These are phyloP conservation scores for Synanthedon andrenaeformis DNA, from an alignment of 2,888 invertebrate species.

Conservation along the genomic window DNA sequence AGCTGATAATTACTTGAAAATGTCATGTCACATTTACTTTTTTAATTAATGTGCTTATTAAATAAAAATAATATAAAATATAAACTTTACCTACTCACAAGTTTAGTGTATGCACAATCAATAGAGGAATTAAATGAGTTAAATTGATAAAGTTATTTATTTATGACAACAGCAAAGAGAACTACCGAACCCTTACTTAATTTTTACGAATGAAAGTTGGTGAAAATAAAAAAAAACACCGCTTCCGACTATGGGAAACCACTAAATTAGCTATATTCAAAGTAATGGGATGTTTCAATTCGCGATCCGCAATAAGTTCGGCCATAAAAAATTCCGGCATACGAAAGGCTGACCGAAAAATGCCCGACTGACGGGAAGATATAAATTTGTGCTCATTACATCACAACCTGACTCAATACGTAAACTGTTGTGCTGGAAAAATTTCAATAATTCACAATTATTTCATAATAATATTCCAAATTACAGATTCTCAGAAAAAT, in stretches of 20 bases:
- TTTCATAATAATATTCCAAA: too few relatives aligned
- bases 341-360: conserved; percentile 16
- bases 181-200: conserved; percentile 18
- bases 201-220: conserved; percentile 23
- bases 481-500: too few relatives aligned
- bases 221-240: conserved; percentile 21
- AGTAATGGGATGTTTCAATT: conserved; percentile 34
- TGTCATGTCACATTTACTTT: too few relatives aligned
- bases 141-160: too few relatives aligned
- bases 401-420: conserved; percentile 5
- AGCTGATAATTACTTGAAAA: too few relatives aligned
- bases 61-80: too few relatives aligned
- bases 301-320: conserved; percentile 21
- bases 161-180: background rate
- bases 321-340: conserved; percentile 16
- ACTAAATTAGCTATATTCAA: conserved; percentile 50
- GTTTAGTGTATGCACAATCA: too few relatives aligned
- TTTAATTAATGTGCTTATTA: too few relatives aligned
- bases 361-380: conserved; percentile 10
- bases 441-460: too few relatives aligned
- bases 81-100: too few relatives aligned
- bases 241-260: conserved; percentile 10
- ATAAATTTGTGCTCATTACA: conserved; percentile 21
- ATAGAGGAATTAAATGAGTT: too few relatives aligned
- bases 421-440: background rate